Base-by-base conservation (phyloP, 2,113 vertebrate genomes). In the Elephantulus edwardii region DNA sequence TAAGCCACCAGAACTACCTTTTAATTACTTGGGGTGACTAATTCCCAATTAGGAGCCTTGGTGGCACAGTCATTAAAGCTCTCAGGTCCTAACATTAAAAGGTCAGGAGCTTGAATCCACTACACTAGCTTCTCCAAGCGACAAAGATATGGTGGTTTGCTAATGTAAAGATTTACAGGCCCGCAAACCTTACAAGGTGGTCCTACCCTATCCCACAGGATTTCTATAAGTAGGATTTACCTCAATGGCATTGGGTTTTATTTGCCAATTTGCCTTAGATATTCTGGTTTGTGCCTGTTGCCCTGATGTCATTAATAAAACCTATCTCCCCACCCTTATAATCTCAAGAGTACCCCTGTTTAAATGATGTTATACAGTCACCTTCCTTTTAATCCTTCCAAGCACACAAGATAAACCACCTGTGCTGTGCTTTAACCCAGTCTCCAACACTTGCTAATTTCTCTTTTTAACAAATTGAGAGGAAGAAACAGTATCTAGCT, bases 401-500 rank as follows among this genome's bases (percentile, higher is more conserved):
- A 22, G 38, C 28, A 58, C 72, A 58, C 70, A 83, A 74, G 80
- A 84, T 50, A 28, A 71, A 24, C 8, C 26, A 26, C 10, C 58
- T 60, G 58, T 60, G 58, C 24, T 6, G 58, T 30, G 24, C 58
- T 60, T 60, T 28, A 60, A 60, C 58, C 10, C 58, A 26, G n/a
- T 60, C 33, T 12, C 66, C 82, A 20, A 35, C 58, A 52, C 9
- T 2, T 46, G 76, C 84, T 64, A 20, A 75, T 76, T 91, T 68
- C 90, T 89, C 91, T 85, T 79, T 85, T 86, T 83, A 86, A 92
- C 83, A 77, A 85, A 89, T 9, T 1, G 42, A 79, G 56, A 79
- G 56, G 42, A 38, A 28, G 6, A 88, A 54, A 8, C 26, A 82
- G 40, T 16, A 8, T 52, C 44, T 8, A n/a, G 40, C 70, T 66